A percentile compares a stretch with the other conserved stretches of the same genome.
These are phyloP conservation scores for Liparis tanakae DNA, from an alignment of 2,797 vertebrate genomes.

Conservation along the genomic window DNA sequence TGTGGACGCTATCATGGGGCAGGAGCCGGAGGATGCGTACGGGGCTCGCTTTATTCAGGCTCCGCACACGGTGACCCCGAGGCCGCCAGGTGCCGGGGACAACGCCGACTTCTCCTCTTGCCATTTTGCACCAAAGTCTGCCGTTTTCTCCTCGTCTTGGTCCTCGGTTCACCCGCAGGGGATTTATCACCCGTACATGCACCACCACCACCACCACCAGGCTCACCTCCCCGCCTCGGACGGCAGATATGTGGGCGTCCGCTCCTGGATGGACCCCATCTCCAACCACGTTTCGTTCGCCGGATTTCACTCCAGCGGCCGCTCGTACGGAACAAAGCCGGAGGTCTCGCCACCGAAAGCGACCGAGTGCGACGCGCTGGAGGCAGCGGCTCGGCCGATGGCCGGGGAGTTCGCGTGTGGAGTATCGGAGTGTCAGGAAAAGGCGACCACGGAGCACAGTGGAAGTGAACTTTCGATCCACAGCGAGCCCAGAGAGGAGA, in stretches of 20 bases:
- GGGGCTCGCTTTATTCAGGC: conserved; percentile 90
- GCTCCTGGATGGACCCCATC: conserved; percentile 96
- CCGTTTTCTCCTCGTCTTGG: conserved; percentile 93
- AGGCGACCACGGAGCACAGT: conserved; percentile 84
- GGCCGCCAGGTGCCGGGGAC: conserved; percentile 93
- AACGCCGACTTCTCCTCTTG: conserved; percentile 94
- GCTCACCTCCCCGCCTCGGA: conserved; percentile 89
- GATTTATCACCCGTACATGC: conserved; percentile 94
- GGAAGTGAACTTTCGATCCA: conserved; percentile 89
- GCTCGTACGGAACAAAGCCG: conserved; percentile 90
- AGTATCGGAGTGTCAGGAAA: conserved; percentile 83
- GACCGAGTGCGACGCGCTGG: conserved; percentile 84
- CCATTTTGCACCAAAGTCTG: conserved; percentile 94
- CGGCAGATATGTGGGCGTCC: conserved; percentile 89
- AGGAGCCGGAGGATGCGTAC: conserved; percentile 94
- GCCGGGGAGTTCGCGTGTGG: conserved; percentile 85
- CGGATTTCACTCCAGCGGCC: conserved; percentile 83
- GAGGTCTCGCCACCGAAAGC: conserved; percentile 77
- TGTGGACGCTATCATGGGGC: conserved; percentile 96
- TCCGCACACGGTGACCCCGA: conserved; percentile 88
- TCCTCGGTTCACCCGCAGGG: conserved; percentile 92
- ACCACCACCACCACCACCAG: conserved; percentile 88
- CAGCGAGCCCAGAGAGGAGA: conserved; percentile 93
- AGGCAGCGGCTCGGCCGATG: conserved; percentile 83
- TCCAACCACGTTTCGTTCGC: conserved; percentile 88